Percentiles rank a stretch among this genome's conserved stretches.
Evolutionary conservation across 2,888 invertebrate genomes (phyloP).

Genomic region (Archips crataeganus): DNA sequence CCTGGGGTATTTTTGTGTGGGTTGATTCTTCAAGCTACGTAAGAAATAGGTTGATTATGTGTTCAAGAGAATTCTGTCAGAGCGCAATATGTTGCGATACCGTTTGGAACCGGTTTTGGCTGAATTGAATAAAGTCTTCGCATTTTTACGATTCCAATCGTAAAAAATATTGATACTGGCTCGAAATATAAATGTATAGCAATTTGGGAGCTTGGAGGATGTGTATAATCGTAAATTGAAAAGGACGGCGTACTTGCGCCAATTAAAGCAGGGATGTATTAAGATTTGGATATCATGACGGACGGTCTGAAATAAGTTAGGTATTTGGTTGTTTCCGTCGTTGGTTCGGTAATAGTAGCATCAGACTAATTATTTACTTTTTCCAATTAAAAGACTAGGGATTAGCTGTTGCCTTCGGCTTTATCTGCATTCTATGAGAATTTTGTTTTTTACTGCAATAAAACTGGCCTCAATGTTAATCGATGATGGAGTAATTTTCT

Average conservation of each 20-base stretch:
- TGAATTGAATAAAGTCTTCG: slow-evolving; percentile 71
- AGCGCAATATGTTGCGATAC: slow-evolving; percentile 28
- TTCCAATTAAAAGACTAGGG: no score
- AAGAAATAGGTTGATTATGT: not conserved
- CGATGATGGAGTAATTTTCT: no score
- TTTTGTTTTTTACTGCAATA: no score
- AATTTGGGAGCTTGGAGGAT: slow-evolving; percentile 44
- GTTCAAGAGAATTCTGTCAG: slow-evolving; percentile 25
- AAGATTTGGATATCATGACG: not conserved
- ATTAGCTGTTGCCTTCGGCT: no score
- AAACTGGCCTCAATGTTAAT: no score
- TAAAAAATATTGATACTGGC: slow-evolving; percentile 62
- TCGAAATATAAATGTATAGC: slow-evolving; percentile 57
- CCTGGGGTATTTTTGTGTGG: not conserved
- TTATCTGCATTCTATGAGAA: no score
- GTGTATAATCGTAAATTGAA: slow-evolving; percentile 2
- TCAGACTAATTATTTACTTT: no score
- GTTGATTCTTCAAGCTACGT: not conserved
- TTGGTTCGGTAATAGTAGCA: no score
- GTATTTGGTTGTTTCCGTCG: no score
- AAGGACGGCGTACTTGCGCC: not conserved
- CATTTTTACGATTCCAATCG: slow-evolving; percentile 65
- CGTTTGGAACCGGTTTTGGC: slow-evolving; percentile 53
- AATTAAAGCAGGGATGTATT: not conserved
- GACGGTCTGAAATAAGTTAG: no score